Conservation (phyloP, 2,888 invertebrate genomes). For the Cantharis flavilabris region DNA sequence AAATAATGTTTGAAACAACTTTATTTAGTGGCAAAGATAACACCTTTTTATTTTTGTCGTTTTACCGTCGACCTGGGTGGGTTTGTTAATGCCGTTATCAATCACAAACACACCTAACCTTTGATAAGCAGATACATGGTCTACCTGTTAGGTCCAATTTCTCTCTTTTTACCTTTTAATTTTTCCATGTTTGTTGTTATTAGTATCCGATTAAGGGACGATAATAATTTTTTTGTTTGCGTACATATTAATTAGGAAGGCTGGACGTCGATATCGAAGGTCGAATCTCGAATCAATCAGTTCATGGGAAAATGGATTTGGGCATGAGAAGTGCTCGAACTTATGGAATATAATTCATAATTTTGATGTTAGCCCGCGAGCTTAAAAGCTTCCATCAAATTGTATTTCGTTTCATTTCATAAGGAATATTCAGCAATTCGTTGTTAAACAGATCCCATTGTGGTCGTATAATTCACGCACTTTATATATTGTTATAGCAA, state of each 20-base stretch:
- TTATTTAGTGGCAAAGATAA: constrained; percentile 28
- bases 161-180: not conserved
- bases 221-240: not conserved
- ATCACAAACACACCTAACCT: constrained; percentile 37
- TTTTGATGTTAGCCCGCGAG: constrained; percentile 3
- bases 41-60: constrained; percentile 23
- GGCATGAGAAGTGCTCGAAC: not conserved
- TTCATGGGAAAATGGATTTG: not conserved
- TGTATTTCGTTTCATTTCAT: not conserved
- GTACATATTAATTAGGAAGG: not conserved
- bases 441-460: not conserved
- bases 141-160: constrained; percentile 29
- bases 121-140: constrained; percentile 33
- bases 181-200: not conserved
- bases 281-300: not conserved
- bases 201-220: not conserved
- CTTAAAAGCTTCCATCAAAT: constrained; percentile 15
- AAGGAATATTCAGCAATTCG: not conserved
- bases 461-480: constrained; percentile 5
- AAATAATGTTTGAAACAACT: constrained; percentile 22
- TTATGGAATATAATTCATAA: not conserved
- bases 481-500: constrained; percentile 15
- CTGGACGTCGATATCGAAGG: not conserved
- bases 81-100: constrained; percentile 37
- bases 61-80: constrained; percentile 37